Base-by-base conservation (phyloP, 2,888 invertebrate species). In the Eupithecia pulchellata region DNA sequence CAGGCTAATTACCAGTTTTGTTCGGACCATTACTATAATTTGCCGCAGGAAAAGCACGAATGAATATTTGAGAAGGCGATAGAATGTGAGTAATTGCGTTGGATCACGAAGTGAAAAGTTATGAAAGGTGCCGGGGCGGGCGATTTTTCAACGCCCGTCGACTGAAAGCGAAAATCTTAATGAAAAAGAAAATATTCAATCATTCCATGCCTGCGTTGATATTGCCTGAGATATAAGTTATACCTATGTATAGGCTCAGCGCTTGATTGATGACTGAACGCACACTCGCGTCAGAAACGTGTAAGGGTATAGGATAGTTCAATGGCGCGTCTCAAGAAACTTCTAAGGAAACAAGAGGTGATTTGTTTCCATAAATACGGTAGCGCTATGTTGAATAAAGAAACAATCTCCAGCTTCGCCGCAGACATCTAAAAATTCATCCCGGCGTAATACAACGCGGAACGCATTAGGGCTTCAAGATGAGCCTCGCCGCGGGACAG, bases 61-160 rank as follows among this genome's bases (percentile, higher is more conserved):
- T 93, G 94, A 93, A 94, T 93, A 92, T 94, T 93, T 93, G 93
- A 93, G 88, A 91, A 91, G 91, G 92, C 94, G 91, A 93, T 93
- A 91, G 91, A 91, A 90, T 86, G 83, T 93, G 94, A 94, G 89
- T 94, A 92, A 94, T 94, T 89, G 94, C 89, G 79, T 85, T 82
- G 92, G 91, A 93, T 93, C 94, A 94, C 94, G 94, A 93, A 93
- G 92, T 92, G 92, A 93, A 93, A 94, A 92, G 93, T 93, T 93
- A 93, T 93, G 93, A 93, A 93, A 93, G 92, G 92, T 92, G 90
- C 89, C 83, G 88, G 91, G 89, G 86, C 81, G 83, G 88, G 90
- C 81, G 88, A 93, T 93, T 92, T 91, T 91, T 93, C 92, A 93
- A 86, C 88, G 86, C 84, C 86, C 81, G 82, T 82, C 85, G 77